These are phyloP conservation scores for Actinostola sp. DNA, from an alignment of 92 coral and sea anemone species.

Conservation along the genomic window DNA sequence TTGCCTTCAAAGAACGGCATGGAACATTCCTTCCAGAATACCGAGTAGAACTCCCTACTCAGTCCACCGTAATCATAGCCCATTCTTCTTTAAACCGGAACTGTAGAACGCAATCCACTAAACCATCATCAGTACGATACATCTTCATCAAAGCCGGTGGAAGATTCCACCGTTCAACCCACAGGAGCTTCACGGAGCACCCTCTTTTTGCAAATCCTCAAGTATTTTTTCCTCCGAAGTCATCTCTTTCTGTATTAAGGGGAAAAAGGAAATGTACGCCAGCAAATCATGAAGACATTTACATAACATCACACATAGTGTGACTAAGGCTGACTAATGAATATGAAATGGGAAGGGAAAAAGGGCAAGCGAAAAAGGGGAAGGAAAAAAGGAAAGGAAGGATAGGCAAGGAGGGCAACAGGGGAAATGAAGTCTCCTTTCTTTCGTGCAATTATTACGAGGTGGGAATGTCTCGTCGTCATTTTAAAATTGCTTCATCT, in stretches of 20 bases:
- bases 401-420: no score
- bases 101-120: slow-evolving; percentile 5
- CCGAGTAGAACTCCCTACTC: slow-evolving; percentile 29
- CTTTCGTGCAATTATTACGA: no score
- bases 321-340: no score
- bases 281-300: neutral
- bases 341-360: no score
- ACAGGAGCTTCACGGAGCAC: slow-evolving; percentile 11
- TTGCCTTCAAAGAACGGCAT: slow-evolving; percentile 24
- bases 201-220: slow-evolving; percentile 4
- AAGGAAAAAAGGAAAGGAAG: no score
- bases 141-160: slow-evolving; percentile 5
- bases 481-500: no score
- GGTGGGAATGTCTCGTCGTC: no score
- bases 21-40: slow-evolving; percentile 33
- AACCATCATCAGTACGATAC: slow-evolving; percentile 5
- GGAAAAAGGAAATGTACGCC: neutral
- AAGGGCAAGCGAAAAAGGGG: no score
- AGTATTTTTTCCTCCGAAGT: slow-evolving; percentile 16
- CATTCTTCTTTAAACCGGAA: slow-evolving; percentile 20
- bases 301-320: no score
- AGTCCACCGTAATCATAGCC: slow-evolving; percentile 29
- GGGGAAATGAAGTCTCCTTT: no score
- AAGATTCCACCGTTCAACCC: slow-evolving; percentile 12
- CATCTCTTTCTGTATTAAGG: neutral